Evolutionary conservation across 2,797 vertebrate genomes (phyloP).

Genomic region (Chelmon rostratus): DNA sequence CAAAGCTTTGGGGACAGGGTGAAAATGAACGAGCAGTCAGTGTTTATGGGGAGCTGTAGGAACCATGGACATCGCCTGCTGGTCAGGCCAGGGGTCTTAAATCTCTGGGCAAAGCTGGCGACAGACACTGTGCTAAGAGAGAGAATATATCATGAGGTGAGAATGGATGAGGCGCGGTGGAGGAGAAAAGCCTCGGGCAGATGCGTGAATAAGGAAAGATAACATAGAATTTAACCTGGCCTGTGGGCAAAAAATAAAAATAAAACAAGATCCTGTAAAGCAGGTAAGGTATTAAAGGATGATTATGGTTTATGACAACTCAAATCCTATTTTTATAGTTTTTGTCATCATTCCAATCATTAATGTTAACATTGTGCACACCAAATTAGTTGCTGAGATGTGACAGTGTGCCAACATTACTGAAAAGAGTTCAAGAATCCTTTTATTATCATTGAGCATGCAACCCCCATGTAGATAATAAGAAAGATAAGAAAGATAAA

Average conservation of each 20-base stretch:
- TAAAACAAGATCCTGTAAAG: neutral
- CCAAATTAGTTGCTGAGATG: neutral
- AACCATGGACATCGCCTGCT: conserved; percentile 36
- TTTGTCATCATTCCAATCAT: neutral
- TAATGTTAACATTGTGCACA: neutral
- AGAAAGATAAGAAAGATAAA: too few relatives aligned
- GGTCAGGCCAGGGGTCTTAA: conserved; percentile 48
- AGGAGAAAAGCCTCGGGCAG: conserved; percentile 32
- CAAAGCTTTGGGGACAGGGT: conserved; percentile 28
- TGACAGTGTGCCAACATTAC: neutral
- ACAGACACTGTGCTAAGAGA: conserved; percentile 18
- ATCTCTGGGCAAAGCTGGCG: conserved; percentile 47
- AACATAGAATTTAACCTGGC: neutral
- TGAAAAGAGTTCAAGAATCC: too few relatives aligned
- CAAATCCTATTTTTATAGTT: neutral
- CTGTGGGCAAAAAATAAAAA: neutral
- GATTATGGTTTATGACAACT: neutral
- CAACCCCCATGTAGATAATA: too few relatives aligned
- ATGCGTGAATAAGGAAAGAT: conserved; percentile 38
- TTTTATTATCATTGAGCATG: too few relatives aligned
- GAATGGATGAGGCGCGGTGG: conserved; percentile 30
- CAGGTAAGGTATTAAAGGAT: neutral
- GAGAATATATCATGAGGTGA: conserved; percentile 34
- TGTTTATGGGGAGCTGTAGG: conserved; percentile 43
- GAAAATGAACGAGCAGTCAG: conserved; percentile 55